Conservation (phyloP, 2,113 vertebrate genomes). For the Tenebrosternarchus preto region DNA sequence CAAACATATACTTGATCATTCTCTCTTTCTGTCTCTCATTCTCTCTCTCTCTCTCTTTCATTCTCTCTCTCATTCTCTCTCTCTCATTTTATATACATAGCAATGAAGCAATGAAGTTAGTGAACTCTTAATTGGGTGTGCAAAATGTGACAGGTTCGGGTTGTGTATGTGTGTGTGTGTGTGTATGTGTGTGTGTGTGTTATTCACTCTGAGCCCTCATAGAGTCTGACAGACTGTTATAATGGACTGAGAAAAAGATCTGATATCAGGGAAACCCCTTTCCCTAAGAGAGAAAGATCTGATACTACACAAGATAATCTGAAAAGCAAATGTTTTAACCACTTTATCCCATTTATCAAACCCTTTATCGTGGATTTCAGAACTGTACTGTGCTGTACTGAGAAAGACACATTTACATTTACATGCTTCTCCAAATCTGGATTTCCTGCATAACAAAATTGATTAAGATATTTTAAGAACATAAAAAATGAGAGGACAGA, state of each 20-base stretch:
- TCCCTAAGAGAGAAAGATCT: background rate
- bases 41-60: conserved; percentile 17
- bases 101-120: background rate
- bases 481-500: conserved; percentile 3
- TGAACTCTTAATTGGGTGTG: conserved; percentile 8
- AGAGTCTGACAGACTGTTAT: conserved; percentile 10
- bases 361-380: too few relatives aligned
- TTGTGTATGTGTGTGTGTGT: background rate
- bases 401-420: background rate
- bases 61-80: background rate
- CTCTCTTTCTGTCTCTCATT: conserved; percentile 1
- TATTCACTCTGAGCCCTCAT: background rate
- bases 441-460: conserved; percentile 6
- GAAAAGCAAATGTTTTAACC: background rate
- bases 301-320: background rate
- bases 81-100: background rate
- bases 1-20: background rate
- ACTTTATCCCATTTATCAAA: too few relatives aligned
- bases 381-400: background rate
- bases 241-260: background rate
- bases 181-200: background rate
- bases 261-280: background rate
- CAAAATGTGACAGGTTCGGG: background rate
- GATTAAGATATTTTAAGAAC: conserved; percentile 29
- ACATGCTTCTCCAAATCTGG: background rate